Evolutionary conservation across 30 jellyfish, hydroid and myxozoan species (phyloP), one percentile per base, ranked within the genome.

Genomic region (Cassiopea xamachana): DNA sequence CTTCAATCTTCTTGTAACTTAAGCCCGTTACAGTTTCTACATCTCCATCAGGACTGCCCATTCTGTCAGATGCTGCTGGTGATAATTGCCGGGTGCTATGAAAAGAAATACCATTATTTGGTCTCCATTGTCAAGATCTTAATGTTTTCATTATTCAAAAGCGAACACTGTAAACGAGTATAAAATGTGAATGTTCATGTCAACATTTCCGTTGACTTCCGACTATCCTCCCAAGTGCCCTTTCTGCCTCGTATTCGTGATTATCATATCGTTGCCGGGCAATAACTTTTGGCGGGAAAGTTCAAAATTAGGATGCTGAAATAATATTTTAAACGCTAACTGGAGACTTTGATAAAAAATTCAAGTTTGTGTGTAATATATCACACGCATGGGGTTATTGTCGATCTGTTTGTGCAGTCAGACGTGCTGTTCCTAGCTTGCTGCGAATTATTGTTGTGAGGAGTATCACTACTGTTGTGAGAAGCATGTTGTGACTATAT

Each of bases 1-100:
- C 95, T 55, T 82, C 88, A 68, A 88, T 88, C 75, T 69, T 78
- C 69, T 88, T 88, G 88, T 88, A 88, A 76, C 95, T 88, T 43
- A 88, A 90, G 55, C 55, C 95, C 1, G 86, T 79, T 0, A 88
- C 85, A 10, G 89, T 48, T 58, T 58, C 47, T 51, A 18, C 46
- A 10, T 60, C 87, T 13, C 44, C 72, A 9, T 85, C 64, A 58
- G 50, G 51, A 27, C 87, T 78, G 1, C 71, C 75, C 87, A 78
- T 78, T 78, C 9, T 78, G 2, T 78, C 49, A 75, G 27, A 39
- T 45, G 39, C 74, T 4, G 2, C 43, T 4, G 8, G 27, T 5
- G 19, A 64, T 64, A 14, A 64, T 5, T 4, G 74, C 43, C 15
- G 74, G 8, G 12, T 6, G 7, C 64, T 55, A 3, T 55, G 10